These are phyloP conservation scores for Dascillus cervinus DNA, from an alignment of 2,888 invertebrate genomes.

Conservation along the genomic window DNA sequence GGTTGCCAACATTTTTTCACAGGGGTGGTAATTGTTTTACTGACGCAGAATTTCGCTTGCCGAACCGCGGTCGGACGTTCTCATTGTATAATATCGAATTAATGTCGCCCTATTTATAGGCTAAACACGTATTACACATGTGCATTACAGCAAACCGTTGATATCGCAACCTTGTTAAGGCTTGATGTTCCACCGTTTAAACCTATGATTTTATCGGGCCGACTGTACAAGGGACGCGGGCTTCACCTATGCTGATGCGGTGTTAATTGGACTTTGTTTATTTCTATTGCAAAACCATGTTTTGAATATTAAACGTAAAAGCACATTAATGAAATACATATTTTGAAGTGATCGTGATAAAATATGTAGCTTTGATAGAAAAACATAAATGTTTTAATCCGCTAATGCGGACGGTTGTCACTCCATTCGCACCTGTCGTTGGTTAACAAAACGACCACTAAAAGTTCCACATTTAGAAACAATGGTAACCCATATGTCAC, in stretches of 20 bases:
- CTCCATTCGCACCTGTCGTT: constrained; percentile 22
- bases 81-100: no score
- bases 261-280: constrained; percentile 41
- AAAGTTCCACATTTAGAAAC: constrained; percentile 28
- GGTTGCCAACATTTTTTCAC: no score
- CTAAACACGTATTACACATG: constrained; percentile 24
- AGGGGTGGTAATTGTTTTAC: no score
- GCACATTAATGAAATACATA: not conserved
- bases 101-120: constrained; percentile 11
- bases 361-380: no score
- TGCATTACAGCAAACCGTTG: constrained; percentile 14
- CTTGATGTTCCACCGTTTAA: not conserved
- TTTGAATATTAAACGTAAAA: constrained; percentile 3
- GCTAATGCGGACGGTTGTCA: not conserved
- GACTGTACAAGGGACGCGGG: constrained; percentile 19
- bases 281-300: constrained; percentile 30
- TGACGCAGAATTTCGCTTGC: no score
- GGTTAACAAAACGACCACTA: constrained; percentile 28
- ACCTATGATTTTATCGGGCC: constrained; percentile 7
- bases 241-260: constrained; percentile 31
- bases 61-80: not conserved
- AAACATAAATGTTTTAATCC: no score
- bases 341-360: not conserved
- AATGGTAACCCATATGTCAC: constrained; percentile 32
- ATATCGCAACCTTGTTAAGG: not conserved